Base-by-base conservation (phyloP, 2,888 invertebrate species). In the Ochropleura plecta region DNA sequence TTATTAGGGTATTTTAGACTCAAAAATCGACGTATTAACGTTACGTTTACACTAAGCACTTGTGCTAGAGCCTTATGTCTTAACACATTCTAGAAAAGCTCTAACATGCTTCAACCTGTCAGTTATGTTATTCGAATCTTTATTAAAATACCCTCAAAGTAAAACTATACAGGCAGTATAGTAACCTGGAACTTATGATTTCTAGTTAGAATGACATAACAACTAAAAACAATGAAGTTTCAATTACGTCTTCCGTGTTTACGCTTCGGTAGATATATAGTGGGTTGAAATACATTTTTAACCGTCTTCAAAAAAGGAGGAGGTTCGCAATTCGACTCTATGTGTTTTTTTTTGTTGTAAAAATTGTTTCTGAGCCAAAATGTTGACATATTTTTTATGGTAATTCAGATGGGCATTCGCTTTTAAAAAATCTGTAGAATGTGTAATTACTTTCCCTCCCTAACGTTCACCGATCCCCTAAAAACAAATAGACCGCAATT, bases 401-500 rank as follows among this genome's bases (percentile, higher is more conserved):
- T 3, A 42, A 44, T 44, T 44, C 12, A 14, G 44, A n/a, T 44
- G n/a, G 4, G 46, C 16, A 60, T 0, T 16, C 16, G 0, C n/a
- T 12, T 48, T 68, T 20, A n/a, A 16, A 8, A 16, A n/a, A 5
- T 51, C 7, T 14, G 44, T 18, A 40, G 0, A 12, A 51, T 48
- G 9, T 67, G n/a, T 2, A 30, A 30, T 40, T 59, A 4, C 1
- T 66, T 51, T 20, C 14, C 20, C 10, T 20, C 9, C 7, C 16
- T 49, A 30, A 8, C 8, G 4, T n/a, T 0, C 62, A 62, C 4
- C 12, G 1, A 40, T 62, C n/a, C 44, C n/a, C 9, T 12, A 12
- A n/a, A 44, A 59, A 65, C 1, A 65, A 71, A 44, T 59, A 40
- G 1, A 62, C 62, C 71, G 12, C 60, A 57, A 66, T 46, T 10